Percentiles rank a stretch among this genome's conserved stretches.
phyloP scores from a whole-genome alignment of 2,113 vertebrate species.

The Clarias magur region DNA sequence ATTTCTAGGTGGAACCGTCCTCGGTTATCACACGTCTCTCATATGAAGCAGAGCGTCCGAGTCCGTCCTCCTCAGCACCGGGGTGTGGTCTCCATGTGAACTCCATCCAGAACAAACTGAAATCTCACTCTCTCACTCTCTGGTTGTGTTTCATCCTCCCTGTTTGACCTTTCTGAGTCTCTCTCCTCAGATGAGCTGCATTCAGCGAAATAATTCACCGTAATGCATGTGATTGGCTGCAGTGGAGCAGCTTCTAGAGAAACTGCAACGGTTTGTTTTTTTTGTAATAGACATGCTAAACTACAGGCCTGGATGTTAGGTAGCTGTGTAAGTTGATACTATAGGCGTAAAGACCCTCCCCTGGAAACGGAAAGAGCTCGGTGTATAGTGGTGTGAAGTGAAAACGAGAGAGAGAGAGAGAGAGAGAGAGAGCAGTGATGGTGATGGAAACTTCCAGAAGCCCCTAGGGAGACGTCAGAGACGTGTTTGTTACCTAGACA shows the following conservation, averaged over 20 bases:
- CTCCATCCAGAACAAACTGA: too few species aligned
- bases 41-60: too few species aligned
- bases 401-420: neutral
- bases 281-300: neutral
- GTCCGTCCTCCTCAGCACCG: too few species aligned
- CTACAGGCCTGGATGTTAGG: neutral
- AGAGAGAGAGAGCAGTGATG: neutral
- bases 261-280: neutral
- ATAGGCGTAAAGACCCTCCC: neutral
- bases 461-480: neutral
- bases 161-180: neutral
- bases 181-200: neutral
- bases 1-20: too few species aligned
- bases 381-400: neutral
- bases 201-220: neutral
- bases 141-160: neutral
- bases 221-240: neutral
- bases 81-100: too few species aligned
- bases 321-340: neutral
- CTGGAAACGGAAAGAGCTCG: neutral
- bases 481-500: constrained; percentile 8
- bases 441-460: neutral
- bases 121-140: neutral
- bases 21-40: too few species aligned
- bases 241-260: neutral